Evolutionary conservation across 2,797 vertebrate genomes (phyloP), one percentile per base, ranked within the genome.

Genomic region (Oreochromis grahami): DNA sequence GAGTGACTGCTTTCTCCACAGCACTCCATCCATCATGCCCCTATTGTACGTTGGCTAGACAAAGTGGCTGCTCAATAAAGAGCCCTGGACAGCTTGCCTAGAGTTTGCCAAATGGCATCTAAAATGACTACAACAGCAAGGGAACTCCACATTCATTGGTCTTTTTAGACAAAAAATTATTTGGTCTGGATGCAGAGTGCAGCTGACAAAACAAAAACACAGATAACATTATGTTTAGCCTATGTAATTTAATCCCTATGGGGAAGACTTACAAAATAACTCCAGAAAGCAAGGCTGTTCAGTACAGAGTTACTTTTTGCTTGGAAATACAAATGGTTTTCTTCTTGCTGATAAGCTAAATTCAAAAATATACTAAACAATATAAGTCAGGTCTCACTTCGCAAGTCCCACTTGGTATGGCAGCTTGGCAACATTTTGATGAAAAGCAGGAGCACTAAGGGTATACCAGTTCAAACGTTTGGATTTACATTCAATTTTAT

Each of bases 101-200:
- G 84, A 78, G 74, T 91, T 88, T 91, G 85, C 91, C 88, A 94
- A 94, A 94, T 93, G 93, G 84, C 86, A 90, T 83, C 85, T 86
- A 86, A 86, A 91, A 60, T 85, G 68, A 87, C 70, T 82, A 55
- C 50, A 81, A 86, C 60, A 79, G 82, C 77, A 87, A 76, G 72
- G 85, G 41, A 63, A 91, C 79, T 88, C 87, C 87, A 72, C 38
- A 78, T 78, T 76, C 19, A 79, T 77, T 52, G 80, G 34, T 84
- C 79, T 56, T 84, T 21, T 82, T 80, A 85, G 79, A 89, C 55
- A 68, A 77, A 83, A 82, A 77, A 85, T 78, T 79, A 6, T 81
- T 76, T 78, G 63, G 17, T 80, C 70, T 84, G 77, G 89, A 87
- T 77, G 24, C 60, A 51, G 88, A 82, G 15, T 45, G 41, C 82